A percentile compares a stretch with the other conserved stretches of the same genome.
Evolutionary conservation across 2,888 invertebrate species (phyloP).

Genomic region (Sphaerophoria taeniata): DNA sequence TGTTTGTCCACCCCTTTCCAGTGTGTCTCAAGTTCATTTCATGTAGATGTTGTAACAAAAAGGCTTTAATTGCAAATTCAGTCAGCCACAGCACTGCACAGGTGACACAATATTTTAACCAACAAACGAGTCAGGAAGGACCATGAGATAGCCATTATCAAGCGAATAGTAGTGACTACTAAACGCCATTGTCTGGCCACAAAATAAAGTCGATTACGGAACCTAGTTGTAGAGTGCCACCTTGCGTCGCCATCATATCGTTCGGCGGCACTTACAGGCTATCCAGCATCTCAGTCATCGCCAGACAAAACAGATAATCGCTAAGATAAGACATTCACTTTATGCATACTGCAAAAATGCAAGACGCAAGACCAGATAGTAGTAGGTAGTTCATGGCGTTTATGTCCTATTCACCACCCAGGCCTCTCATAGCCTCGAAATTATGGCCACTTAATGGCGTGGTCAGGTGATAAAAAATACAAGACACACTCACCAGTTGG

Average conservation of each 20-base stretch:
- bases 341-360: constrained; percentile 41
- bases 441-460: constrained; percentile 53
- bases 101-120: constrained; percentile 65
- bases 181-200: constrained; percentile 49
- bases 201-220: constrained; percentile 50
- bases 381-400: constrained; percentile 52
- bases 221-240: not conserved
- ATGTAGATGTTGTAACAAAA: constrained; percentile 43
- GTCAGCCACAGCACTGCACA: constrained; percentile 1
- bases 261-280: constrained; percentile 18
- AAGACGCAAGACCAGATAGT: constrained; percentile 31
- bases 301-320: constrained; percentile 72
- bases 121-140: constrained; percentile 54
- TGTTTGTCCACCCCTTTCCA: constrained; percentile 25
- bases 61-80: constrained; percentile 67
- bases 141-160: constrained; percentile 21
- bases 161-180: not conserved
- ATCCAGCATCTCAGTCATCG: constrained; percentile 68
- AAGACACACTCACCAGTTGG: constrained; percentile 18
- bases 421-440: constrained; percentile 15
- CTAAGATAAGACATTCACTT: constrained; percentile 65
- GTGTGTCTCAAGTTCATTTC: constrained; percentile 68
- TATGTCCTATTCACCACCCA: constrained; percentile 36
- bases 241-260: no score
- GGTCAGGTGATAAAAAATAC: constrained; percentile 63